Evolutionary conservation across 2,888 invertebrate species (phyloP), one percentile per base, ranked within the genome.

Genomic region (Drosophila quinaria): DNA sequence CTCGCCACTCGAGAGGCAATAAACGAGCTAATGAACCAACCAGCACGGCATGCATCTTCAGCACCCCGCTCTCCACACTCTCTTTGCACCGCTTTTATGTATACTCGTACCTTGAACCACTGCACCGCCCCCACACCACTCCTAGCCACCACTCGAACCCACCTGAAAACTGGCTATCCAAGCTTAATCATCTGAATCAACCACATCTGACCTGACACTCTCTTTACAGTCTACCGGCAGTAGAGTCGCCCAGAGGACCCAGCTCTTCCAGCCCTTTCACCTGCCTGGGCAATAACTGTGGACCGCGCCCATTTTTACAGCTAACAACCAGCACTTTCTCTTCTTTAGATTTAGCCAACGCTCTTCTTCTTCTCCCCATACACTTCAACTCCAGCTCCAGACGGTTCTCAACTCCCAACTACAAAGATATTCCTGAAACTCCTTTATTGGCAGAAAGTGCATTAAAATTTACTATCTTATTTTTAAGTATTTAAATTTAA

Each of bases 171-270:
- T 60, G 74, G 59, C 63, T 54, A 35, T 59, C 49, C 49, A 47
- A 54, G 61, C 74, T 66, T 73, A 58, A 58, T 49, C 56, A 49
- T 44, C 62, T 63, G 54, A 66, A 61, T 42, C 67, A 33, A 70
- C 37, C 71, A 70, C 69, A 73, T 71, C 79, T 84, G 74, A 84
- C 79, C 82, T 89, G 82, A 72, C 86, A 76, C 80, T 84, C 88
- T 84, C 90, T 84, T 84, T 84, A 79, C 84, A 84, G 84, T 90
- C 88, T 84, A 84, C 58, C 86, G 64, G 56, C 90, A 85, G 83
- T 89, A 84, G 88, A 84, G 88, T 80, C 74, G 80, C 78, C 63
- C 37, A 52, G 74, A 47, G 68, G 70, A 85, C 50, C 69, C 72
- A 70, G 67, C 77, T 73, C 62, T 80, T 77, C 63, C 77, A 80